Evolutionary conservation across 64 coral and sea anemone species (phyloP).

Genomic region (Stichodactyla helianthus): DNA sequence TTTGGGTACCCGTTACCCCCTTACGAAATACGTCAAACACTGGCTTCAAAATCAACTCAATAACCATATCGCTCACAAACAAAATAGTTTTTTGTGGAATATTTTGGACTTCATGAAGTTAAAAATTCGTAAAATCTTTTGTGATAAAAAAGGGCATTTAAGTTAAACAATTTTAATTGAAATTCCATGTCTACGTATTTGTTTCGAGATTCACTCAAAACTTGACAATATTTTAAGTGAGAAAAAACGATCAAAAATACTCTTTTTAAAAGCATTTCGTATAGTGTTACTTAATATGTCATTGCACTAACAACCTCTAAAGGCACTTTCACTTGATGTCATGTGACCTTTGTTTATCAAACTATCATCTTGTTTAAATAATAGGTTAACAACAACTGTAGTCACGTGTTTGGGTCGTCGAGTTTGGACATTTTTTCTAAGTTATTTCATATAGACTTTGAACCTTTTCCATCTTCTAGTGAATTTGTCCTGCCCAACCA

Average conservation of each 20-base stretch:
- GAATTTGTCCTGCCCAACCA: no score
- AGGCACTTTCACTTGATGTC: not conserved
- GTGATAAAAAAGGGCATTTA: no score
- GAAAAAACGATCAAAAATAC: no score
- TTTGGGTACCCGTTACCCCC: not conserved
- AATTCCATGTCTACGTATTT: no score
- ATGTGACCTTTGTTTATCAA: constrained; percentile 3
- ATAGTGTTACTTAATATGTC: constrained; percentile 1
- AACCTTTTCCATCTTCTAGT: no score
- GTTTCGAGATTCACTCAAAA: no score
- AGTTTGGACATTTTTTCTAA: not conserved
- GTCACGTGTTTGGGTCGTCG: not conserved
- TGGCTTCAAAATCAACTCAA: not conserved
- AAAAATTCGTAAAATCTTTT: no score
- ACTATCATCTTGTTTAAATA: not conserved
- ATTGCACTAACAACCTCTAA: not conserved
- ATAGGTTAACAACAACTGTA: not conserved
- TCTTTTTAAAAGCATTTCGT: not conserved
- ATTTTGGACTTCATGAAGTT: no score
- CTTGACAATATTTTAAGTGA: no score
- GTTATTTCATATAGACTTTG: not conserved
- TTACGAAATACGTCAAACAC: not conserved
- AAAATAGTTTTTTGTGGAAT: no score
- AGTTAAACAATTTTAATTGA: no score
- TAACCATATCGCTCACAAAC: not conserved